A percentile compares a stretch with the other conserved stretches of the same genome.
Evolutionary conservation across 2,113 vertebrate species (phyloP).

Genomic region (Microtus oregoni): DNA sequence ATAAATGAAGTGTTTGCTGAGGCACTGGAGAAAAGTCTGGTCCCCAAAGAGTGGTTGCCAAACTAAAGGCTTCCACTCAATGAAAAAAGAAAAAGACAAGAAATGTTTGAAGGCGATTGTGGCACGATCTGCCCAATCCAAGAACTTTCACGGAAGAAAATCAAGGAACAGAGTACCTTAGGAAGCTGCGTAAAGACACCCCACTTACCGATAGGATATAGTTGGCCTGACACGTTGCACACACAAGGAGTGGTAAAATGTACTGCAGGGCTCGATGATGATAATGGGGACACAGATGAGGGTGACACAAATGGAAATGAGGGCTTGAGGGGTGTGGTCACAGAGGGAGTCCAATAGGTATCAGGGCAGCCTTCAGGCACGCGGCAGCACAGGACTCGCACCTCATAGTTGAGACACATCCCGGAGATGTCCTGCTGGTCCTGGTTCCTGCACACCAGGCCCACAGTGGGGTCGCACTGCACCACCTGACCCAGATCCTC

Average conservation of each 20-base stretch:
- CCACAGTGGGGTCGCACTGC: constrained; percentile 71
- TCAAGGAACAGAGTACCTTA: background rate
- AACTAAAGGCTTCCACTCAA: background rate
- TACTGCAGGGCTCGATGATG: accelerated
- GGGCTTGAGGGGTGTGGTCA: accelerated
- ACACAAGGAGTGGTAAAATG: constrained; percentile 32
- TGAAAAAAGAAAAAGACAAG: too few species aligned
- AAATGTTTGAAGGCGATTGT: background rate
- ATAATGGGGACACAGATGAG: accelerated
- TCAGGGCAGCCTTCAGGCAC: background rate
- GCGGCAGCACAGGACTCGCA: constrained; percentile 69
- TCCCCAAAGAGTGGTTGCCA: accelerated
- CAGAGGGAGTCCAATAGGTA: accelerated
- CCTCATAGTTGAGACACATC: constrained; percentile 80
- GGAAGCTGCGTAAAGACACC: accelerated
- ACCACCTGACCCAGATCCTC: constrained; percentile 78
- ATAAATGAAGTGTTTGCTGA: accelerated
- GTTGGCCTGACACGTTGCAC: constrained; percentile 1
- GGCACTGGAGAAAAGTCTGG: accelerated
- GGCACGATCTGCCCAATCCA: background rate
- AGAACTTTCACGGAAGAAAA: too few species aligned
- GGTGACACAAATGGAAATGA: accelerated
- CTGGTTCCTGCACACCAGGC: constrained; percentile 82
- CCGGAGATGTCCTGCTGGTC: constrained; percentile 65
- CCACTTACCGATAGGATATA: constrained; percentile 75